phyloP scores from a whole-genome alignment of 2,888 invertebrate genomes.

The Fragum whitleyi region DNA sequence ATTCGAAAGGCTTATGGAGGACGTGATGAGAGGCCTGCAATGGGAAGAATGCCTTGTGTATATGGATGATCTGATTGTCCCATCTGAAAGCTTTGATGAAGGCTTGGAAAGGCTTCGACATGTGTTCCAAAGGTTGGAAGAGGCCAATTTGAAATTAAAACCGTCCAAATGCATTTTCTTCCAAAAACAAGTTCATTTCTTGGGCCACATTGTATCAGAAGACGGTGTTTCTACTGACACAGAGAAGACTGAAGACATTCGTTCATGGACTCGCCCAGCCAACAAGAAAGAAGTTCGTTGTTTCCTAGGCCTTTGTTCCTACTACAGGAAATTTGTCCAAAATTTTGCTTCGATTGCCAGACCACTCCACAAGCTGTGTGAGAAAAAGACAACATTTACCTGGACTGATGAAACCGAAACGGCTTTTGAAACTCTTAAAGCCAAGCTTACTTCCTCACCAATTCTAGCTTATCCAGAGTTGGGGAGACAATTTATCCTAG shows the following conservation, averaged over 20 bases:
- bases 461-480: slow-evolving; percentile 25
- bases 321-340: no score
- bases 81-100: slow-evolving; percentile 10
- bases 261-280: slow-evolving; percentile 25
- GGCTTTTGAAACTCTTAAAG: slow-evolving; percentile 31
- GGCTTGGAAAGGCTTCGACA: background rate
- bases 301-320: slow-evolving; percentile 37
- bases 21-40: slow-evolving; percentile 34
- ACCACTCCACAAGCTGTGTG: slow-evolving; percentile 31
- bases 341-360: slow-evolving; percentile 26
- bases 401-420: slow-evolving; percentile 24
- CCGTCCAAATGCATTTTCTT: slow-evolving; percentile 11
- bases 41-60: slow-evolving; percentile 36
- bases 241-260: slow-evolving; percentile 16
- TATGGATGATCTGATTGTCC: slow-evolving; percentile 34
- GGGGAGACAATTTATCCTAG: background rate
- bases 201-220: slow-evolving; percentile 31
- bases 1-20: slow-evolving; percentile 64
- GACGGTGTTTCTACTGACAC: slow-evolving; percentile 22
- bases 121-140: background rate
- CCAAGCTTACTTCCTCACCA: slow-evolving; percentile 2
- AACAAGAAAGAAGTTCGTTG: slow-evolving; percentile 27
- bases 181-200: background rate
- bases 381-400: slow-evolving; percentile 18
- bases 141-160: slow-evolving; percentile 18